Base-by-base conservation (phyloP, 2,797 vertebrate species). In the Sciurus vulgaris region DNA sequence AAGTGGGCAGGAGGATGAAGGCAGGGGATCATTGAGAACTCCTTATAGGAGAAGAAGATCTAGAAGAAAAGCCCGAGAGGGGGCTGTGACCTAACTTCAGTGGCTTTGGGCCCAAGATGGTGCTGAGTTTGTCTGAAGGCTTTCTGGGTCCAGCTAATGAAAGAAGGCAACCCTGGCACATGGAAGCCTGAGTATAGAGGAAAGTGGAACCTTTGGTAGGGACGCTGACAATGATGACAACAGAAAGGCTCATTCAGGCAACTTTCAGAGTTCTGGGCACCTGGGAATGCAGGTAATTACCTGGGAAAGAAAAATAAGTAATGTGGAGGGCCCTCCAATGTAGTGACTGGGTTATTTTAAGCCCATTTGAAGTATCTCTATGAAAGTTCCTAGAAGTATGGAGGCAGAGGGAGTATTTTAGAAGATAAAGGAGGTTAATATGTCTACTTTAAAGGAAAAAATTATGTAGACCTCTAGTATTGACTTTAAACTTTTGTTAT, bases 401-500 rank as follows among this genome's bases (percentile, higher is more conserved):
- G 63, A 30, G 47, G 47, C 2, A 13, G 30, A 26, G 47, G n/a
- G n/a, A 63, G 5, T n/a, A 79, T 82, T 95, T 77, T 78, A 15
- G 38, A 93, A 63, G 67, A 74, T 85, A 79, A 7, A 44, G 41
- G 79, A 65, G 51, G n/a, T 56, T 86, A 51, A 78, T 84, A 26
- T 11, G 70, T 88, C 44, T 54, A 35, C 28, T 87, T 74, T 63
- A 96, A 78, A 85, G 54, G 59, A 73, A 91, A 65, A 51, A 65
- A 69, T 78, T 69, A 72, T n/a, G 77, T 89, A n/a, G 83, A 83
- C 35, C 47, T 82, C 47, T 18, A 77, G 24, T 70, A 79, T 54
- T 70, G 22, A 76, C 73, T 76, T 93, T 67, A 74, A 56, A 63
- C 54, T 83, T 81, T 84, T 63, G 59, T 93, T 79, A 63, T 85